phyloP scores from a whole-genome alignment of 2,888 invertebrate species.

The Nemapogon koenigi region DNA sequence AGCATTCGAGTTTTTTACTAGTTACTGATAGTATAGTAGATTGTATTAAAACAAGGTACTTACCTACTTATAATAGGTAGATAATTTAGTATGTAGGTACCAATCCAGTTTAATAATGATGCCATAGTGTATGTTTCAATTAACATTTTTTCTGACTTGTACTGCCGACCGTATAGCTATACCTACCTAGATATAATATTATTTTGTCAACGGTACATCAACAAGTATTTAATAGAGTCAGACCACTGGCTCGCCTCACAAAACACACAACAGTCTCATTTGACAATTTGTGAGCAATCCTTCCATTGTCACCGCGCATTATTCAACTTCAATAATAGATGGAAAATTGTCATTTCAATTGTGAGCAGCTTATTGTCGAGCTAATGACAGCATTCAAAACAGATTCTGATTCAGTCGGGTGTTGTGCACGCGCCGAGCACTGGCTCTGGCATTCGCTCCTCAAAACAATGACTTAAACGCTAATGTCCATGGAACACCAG shows the following conservation, averaged over 20 bases:
- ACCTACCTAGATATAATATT: constrained; percentile 5
- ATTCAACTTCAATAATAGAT: constrained; percentile 62
- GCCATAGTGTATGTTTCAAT: not conserved
- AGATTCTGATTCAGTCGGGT: constrained; percentile 40
- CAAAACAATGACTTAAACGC: not conserved
- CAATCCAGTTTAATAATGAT: not conserved
- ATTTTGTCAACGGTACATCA: constrained; percentile 14
- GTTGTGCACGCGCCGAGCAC: constrained; percentile 44
- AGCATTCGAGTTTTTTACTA: no score
- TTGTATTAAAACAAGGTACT: no score
- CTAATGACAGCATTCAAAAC: constrained; percentile 56
- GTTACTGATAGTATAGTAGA: no score
- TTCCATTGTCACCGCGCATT: constrained; percentile 63
- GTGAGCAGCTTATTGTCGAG: constrained; percentile 49
- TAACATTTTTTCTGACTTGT: not conserved
- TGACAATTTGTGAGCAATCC: constrained; percentile 66
- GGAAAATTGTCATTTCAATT: constrained; percentile 61
- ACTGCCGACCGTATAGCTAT: constrained; percentile 7
- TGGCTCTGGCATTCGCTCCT: constrained; percentile 21
- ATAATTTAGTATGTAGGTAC: no score
- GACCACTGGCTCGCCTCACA: constrained; percentile 47
- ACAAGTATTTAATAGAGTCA: constrained; percentile 36
- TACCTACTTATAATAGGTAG: no score
- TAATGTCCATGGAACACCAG: constrained; percentile 19
- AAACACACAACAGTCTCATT: constrained; percentile 60